Evolutionary conservation across 2,797 vertebrate genomes (phyloP).

Genomic region (Euphonia xanthogaster): DNA sequence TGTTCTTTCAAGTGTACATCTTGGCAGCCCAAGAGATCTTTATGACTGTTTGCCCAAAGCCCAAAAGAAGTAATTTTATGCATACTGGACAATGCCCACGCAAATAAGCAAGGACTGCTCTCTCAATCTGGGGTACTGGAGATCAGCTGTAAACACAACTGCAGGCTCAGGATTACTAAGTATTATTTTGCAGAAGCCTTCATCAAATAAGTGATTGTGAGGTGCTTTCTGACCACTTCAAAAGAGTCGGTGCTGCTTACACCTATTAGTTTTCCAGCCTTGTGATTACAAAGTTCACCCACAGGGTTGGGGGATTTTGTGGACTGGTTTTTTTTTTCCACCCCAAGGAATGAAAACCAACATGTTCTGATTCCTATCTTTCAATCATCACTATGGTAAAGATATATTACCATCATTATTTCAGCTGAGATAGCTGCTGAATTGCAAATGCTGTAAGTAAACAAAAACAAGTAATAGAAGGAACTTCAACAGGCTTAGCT

Average conservation of each 20-base stretch:
- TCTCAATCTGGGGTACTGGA: neutral
- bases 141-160: neutral
- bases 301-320: neutral
- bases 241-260: neutral
- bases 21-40: neutral
- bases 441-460: conserved; percentile 29
- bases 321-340: neutral
- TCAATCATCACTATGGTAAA: neutral
- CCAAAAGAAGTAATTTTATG: neutral
- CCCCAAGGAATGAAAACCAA: neutral
- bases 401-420: neutral
- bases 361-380: conserved; percentile 14
- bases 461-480: conserved; percentile 55
- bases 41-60: neutral
- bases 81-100: neutral
- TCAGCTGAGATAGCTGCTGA: conserved; percentile 29
- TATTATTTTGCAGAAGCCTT: neutral
- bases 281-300: neutral
- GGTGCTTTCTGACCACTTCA: neutral
- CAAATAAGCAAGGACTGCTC: neutral
- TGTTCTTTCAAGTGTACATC: neutral
- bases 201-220: neutral
- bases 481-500: conserved; percentile 5
- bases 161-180: neutral
- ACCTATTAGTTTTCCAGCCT: neutral